A percentile compares a stretch with the other conserved stretches of the same genome.
These are phyloP conservation scores for Hoplias malabaricus DNA, from an alignment of 2,113 vertebrate species.

Conservation along the genomic window DNA sequence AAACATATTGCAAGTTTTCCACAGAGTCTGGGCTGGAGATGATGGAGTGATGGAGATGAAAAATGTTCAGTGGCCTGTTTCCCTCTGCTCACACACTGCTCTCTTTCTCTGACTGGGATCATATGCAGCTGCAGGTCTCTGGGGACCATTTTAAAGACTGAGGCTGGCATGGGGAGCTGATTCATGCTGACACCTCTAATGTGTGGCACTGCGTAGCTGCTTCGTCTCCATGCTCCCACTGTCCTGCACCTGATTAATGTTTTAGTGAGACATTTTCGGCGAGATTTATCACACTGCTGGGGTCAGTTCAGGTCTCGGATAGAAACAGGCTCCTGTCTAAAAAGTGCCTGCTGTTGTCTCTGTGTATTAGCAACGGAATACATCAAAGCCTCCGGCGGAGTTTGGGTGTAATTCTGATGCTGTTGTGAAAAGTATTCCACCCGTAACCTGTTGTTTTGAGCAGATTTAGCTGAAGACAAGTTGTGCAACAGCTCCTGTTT, in stretches of 20 bases:
- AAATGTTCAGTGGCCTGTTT: background rate
- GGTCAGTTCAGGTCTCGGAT: background rate
- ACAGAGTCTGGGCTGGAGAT: background rate
- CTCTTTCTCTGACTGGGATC: background rate
- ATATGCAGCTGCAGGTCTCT: background rate
- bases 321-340: background rate
- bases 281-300: background rate
- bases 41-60: background rate
- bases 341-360: background rate
- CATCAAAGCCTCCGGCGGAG: constrained; percentile 1
- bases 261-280: constrained; percentile 10
- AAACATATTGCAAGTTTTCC: background rate
- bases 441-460: background rate
- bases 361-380: background rate
- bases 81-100: constrained; percentile 11
- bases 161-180: constrained; percentile 3
- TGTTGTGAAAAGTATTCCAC: background rate
- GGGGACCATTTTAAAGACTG: background rate
- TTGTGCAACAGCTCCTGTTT: background rate
- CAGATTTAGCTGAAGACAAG: constrained; percentile 7
- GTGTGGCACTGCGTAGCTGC: background rate
- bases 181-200: constrained; percentile 31
- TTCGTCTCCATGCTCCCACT: background rate
- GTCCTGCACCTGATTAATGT: constrained; percentile 21
- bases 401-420: background rate